Evolutionary conservation across 2,113 vertebrate species (phyloP).

Genomic region (Hepsetus odoe): DNA sequence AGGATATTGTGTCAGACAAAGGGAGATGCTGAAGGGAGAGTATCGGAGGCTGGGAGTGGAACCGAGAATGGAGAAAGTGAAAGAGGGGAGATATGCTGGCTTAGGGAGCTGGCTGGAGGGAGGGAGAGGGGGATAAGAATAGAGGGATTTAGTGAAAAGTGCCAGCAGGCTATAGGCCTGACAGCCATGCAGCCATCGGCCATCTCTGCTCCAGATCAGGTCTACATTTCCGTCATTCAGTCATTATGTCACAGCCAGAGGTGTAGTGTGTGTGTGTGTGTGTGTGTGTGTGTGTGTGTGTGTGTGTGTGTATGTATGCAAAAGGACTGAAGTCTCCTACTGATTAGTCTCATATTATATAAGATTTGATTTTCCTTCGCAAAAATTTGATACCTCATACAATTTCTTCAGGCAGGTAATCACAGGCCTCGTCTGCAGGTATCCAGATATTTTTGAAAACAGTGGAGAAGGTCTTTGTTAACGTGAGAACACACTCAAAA

Average conservation of each 20-base stretch:
- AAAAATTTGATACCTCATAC: too few relatives aligned
- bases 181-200: neutral
- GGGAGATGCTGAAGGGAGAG: conserved; percentile 1
- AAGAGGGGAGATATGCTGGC: conserved; percentile 1
- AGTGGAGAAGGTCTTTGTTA: too few relatives aligned
- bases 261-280: neutral
- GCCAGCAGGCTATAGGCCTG: neutral
- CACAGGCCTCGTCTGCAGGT: too few relatives aligned
- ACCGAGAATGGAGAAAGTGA: neutral
- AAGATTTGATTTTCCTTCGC: too few relatives aligned
- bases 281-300: too few relatives aligned
- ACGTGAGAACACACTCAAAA: too few relatives aligned
- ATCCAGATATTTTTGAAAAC: too few relatives aligned
- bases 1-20: neutral
- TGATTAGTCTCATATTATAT: too few relatives aligned
- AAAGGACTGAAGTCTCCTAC: too few relatives aligned
- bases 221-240: neutral
- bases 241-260: neutral
- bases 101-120: neutral
- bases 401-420: too few relatives aligned
- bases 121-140: conserved; percentile 6
- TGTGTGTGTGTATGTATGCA: too few relatives aligned
- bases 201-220: neutral
- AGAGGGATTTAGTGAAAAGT: neutral
- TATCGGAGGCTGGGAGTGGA: neutral